Conservation (phyloP, 2,797 vertebrate species). For the Catharus ustulatus region DNA sequence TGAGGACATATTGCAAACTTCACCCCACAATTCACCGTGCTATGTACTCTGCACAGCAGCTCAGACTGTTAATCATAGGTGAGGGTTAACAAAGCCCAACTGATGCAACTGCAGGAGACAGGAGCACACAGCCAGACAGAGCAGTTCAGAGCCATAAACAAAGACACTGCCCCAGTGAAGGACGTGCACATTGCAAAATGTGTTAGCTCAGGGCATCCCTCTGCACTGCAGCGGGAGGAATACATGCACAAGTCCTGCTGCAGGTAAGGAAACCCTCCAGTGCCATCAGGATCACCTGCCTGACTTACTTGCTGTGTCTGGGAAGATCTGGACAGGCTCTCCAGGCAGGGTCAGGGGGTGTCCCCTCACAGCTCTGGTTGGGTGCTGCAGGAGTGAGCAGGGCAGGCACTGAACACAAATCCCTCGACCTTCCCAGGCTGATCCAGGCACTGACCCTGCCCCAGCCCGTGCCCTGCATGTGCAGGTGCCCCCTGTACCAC, state of each 20-base stretch:
- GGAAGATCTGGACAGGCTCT: not conserved
- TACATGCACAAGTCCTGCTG: not conserved
- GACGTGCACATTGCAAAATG: not conserved
- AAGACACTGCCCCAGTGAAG: not conserved
- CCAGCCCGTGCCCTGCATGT: fast-evolving
- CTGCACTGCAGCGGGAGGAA: not conserved
- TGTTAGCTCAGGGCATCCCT: not conserved
- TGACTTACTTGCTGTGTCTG: not conserved
- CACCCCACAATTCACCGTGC: not conserved
- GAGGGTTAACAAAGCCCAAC: not conserved
- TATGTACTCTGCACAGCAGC: not conserved
- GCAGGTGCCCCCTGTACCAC: not conserved
- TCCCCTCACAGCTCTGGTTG: not conserved
- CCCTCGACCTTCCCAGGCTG: not conserved
- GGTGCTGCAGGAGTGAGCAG: fast-evolving
- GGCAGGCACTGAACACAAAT: not conserved
- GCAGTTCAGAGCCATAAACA: not conserved
- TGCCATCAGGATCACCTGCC: fast-evolving
- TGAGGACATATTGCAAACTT: constrained; percentile 7
- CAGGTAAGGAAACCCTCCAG: not conserved
- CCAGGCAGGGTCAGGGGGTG: not conserved
- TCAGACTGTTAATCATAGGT: constrained; percentile 1
- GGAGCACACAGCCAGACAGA: not conserved
- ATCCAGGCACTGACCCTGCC: not conserved
- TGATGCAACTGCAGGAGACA: not conserved